phyloP scores from a whole-genome alignment of 2,888 invertebrate genomes.

The Dugesia japonica region DNA sequence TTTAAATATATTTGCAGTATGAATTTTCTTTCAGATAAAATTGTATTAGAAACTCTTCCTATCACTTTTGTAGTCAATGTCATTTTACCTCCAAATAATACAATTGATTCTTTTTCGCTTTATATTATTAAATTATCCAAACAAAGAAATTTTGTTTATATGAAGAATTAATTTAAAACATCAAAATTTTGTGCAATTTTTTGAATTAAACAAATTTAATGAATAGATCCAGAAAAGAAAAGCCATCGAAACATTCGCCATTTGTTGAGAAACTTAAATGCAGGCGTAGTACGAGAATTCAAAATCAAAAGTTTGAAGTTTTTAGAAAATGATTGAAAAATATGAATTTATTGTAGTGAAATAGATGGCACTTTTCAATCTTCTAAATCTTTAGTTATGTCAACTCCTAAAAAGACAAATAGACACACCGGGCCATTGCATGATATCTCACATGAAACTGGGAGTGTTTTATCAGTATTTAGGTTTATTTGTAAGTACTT shows the following conservation, averaged over 20 bases:
- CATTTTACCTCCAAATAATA: no score
- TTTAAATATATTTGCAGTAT: no score
- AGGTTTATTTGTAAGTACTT: not conserved
- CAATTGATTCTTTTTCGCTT: no score
- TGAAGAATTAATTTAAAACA: no score
- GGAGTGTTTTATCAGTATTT: not conserved
- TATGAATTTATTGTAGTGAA: not conserved
- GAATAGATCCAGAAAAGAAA: constrained; percentile 7
- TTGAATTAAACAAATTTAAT: no score
- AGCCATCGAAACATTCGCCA: not conserved
- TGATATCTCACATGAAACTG: not conserved
- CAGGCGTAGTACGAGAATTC: not conserved
- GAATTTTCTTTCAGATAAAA: no score
- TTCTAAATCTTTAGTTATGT: not conserved
- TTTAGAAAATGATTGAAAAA: not conserved
- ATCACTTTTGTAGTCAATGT: no score
- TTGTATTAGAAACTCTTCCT: no score
- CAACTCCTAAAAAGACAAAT: not conserved
- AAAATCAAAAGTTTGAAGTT: not conserved
- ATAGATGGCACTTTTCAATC: not conserved
- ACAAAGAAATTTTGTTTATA: no score
- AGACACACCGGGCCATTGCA: not conserved
- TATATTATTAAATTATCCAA: no score
- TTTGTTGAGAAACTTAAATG: not conserved
- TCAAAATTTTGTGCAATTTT: no score